Conservation (phyloP, 1,140 invertebrate species). For the Ditylenchus dipsaci region DNA sequence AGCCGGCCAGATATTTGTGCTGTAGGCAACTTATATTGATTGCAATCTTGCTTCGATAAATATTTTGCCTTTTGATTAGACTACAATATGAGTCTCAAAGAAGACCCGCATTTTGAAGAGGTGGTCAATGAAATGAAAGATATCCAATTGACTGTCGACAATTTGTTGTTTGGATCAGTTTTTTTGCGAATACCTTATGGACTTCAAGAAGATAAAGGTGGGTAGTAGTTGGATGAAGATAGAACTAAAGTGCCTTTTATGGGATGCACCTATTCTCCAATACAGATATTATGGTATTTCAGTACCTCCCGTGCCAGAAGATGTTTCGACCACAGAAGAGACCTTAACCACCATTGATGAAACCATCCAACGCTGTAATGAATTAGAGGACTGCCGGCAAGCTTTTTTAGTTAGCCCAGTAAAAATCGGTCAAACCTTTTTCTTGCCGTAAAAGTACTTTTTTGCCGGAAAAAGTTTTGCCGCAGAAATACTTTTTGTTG, state of each 20-base stretch:
- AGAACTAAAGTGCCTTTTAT: too few relatives aligned
- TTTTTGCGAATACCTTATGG: constrained; percentile 20
- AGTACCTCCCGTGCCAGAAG: constrained; percentile 19
- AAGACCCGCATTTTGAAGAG: constrained; percentile 20
- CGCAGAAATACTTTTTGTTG: too few relatives aligned
- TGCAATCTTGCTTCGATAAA: too few relatives aligned
- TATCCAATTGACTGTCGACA: constrained; percentile 13
- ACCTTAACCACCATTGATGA: constrained; percentile 18
- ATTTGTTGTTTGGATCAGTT: constrained; percentile 25
- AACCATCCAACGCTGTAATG: constrained; percentile 9
- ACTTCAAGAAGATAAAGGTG: constrained; percentile 14
- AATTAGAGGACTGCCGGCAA: constrained; percentile 24
- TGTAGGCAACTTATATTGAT: too few relatives aligned
- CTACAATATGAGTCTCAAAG: not conserved
- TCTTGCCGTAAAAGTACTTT: too few relatives aligned
- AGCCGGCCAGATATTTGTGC: too few relatives aligned
- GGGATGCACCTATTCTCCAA: too few relatives aligned
- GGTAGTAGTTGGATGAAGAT: not conserved
- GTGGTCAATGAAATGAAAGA: constrained; percentile 17
- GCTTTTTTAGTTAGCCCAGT: not conserved
- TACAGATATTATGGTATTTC: too few relatives aligned
- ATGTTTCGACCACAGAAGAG: constrained; percentile 20
- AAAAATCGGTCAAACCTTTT: too few relatives aligned
- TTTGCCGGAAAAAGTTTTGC: too few relatives aligned
- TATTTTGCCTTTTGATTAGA: too few relatives aligned